phyloP scores from a whole-genome alignment of 2,888 invertebrate genomes.

The Caenorhabditis afra region DNA sequence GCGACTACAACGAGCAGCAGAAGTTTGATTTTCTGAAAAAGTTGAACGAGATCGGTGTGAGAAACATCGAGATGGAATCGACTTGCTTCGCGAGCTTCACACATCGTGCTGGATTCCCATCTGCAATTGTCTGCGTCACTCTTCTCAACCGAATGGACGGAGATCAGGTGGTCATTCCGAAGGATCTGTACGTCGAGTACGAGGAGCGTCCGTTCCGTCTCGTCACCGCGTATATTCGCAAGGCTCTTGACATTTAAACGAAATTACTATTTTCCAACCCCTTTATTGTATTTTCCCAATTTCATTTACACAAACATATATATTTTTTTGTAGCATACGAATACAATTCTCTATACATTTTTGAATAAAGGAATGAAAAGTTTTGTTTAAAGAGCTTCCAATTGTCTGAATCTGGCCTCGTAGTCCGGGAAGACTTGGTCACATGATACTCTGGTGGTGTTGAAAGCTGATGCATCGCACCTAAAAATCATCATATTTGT shows the following conservation, averaged over 20 bases:
- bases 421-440: too few species aligned
- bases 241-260: conserved; percentile 50
- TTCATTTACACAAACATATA: too few species aligned
- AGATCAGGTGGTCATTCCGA: conserved; percentile 85
- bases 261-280: background rate
- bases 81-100: conserved; percentile 94
- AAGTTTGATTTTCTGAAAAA: conserved; percentile 90
- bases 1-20: conserved; percentile 92
- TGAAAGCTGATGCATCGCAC: too few species aligned
- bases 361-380: too few species aligned
- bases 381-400: too few species aligned
- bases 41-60: conserved; percentile 86
- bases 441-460: too few species aligned
- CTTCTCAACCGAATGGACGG: conserved; percentile 92
- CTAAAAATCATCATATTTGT: too few species aligned
- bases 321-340: too few species aligned
- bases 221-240: conserved; percentile 72
- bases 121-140: conserved; percentile 95
- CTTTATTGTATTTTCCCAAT: too few species aligned
- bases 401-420: too few species aligned
- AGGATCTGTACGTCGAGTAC: conserved; percentile 74
- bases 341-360: too few species aligned
- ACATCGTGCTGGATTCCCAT: conserved; percentile 86
- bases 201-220: conserved; percentile 77
- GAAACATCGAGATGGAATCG: conserved; percentile 95